These are phyloP conservation scores for Pachliopta kotzebuea DNA, from an alignment of 2,888 invertebrate genomes.

Conservation along the genomic window DNA sequence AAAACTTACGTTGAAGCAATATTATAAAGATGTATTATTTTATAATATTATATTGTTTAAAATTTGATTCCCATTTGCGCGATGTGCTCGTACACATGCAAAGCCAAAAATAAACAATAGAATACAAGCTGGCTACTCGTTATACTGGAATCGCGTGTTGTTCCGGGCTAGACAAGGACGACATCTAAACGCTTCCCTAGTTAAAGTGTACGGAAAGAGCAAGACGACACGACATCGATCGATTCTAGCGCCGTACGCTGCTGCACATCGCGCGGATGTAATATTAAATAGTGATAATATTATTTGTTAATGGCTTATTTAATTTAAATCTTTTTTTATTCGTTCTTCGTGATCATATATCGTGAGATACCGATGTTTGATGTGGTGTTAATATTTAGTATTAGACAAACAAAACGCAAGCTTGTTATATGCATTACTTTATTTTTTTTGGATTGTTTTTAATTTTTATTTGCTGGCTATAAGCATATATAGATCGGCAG, in stretches of 20 bases:
- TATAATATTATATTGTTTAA: neutral
- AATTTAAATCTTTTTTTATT: slow-evolving; percentile 11
- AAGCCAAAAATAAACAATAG: slow-evolving; percentile 26
- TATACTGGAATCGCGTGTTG: slow-evolving; percentile 46
- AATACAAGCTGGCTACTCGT: slow-evolving; percentile 5
- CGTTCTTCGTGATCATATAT: slow-evolving; percentile 10
- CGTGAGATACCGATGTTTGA: neutral
- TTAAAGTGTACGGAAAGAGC: neutral
- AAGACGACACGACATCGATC: slow-evolving; percentile 20
- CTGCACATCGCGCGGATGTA: slow-evolving; percentile 14
- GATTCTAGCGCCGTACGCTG: slow-evolving; percentile 6
- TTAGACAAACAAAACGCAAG: neutral
- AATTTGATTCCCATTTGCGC: slow-evolving; percentile 11
- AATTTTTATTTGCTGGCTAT: neutral
- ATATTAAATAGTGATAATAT: slow-evolving; percentile 21
- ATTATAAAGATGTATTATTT: neutral
- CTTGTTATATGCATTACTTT: neutral
- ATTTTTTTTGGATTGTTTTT: neutral
- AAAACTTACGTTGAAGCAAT: neutral
- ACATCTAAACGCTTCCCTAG: neutral
- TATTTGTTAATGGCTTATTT: slow-evolving; percentile 8
- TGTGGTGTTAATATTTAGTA: neutral
- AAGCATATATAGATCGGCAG: too few relatives aligned
- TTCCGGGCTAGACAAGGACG: slow-evolving; percentile 24
- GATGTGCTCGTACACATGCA: slow-evolving; percentile 12